Evolutionary conservation across 1,140 invertebrate genomes (phyloP).

Genomic region (Pentalonia nigronervosa): DNA sequence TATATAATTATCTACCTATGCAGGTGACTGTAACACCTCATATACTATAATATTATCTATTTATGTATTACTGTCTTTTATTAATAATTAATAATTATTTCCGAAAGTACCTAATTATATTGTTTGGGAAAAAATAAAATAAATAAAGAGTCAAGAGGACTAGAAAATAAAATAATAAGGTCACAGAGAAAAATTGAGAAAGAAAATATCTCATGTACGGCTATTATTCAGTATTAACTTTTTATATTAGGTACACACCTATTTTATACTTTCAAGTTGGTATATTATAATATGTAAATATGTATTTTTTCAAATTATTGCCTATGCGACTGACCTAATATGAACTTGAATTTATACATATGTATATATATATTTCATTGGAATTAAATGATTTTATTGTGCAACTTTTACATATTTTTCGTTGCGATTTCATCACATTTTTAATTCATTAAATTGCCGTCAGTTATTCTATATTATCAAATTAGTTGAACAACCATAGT

Average conservation of each 20-base stretch:
- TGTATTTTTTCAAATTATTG: neutral
- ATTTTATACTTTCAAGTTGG: neutral
- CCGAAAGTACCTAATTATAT: neutral
- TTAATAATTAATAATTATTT: neutral
- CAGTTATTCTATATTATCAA: neutral
- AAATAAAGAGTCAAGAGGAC: neutral
- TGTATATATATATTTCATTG: neutral
- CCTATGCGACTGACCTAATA: neutral
- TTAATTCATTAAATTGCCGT: neutral
- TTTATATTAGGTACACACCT: neutral
- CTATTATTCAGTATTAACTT: slow-evolving; percentile 11
- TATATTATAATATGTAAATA: neutral
- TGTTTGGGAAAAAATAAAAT: neutral
- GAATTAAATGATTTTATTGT: neutral
- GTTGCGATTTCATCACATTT: neutral
- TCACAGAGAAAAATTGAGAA: neutral
- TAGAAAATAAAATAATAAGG: neutral
- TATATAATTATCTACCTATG: no score
- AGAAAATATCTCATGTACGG: neutral
- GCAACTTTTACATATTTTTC: neutral
- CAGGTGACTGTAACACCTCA: neutral
- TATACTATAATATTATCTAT: neutral
- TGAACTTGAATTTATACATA: neutral
- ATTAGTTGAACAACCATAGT: neutral
- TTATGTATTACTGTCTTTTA: neutral